A percentile compares a stretch with the other conserved stretches of the same genome.
Conservation (phyloP, 2,797 vertebrate species). For the Acridotheres tristis region DNA sequence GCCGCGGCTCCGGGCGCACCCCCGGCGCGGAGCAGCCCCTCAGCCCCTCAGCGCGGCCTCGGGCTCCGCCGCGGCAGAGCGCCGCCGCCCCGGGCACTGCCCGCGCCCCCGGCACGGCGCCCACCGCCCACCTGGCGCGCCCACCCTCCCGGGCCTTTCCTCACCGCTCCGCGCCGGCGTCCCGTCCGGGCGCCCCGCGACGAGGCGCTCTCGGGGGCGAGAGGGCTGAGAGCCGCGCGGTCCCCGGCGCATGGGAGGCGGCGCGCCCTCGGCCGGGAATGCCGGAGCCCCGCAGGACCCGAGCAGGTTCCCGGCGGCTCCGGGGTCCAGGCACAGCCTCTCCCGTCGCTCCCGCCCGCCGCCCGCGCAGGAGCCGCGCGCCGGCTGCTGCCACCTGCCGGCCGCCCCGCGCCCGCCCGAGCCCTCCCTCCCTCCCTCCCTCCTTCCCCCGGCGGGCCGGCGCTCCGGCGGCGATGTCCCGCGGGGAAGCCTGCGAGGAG, state of each 20-base stretch:
- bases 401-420: background rate
- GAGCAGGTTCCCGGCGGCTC: slow-evolving; percentile 6
- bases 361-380: background rate
- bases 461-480: background rate
- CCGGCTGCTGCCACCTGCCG: slow-evolving; percentile 23
- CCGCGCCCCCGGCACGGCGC: background rate
- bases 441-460: background rate
- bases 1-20: background rate
- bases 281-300: background rate
- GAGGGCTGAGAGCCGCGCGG: background rate
- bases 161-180: background rate
- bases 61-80: background rate
- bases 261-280: background rate
- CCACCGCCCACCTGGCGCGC: background rate
- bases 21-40: background rate
- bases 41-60: background rate
- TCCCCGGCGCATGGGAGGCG: slow-evolving; percentile 2
- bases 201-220: background rate
- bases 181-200: background rate
- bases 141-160: background rate
- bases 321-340: background rate
- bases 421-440: background rate
- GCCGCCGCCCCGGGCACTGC: background rate
- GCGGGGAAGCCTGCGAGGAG: background rate
- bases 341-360: background rate